A percentile compares a stretch with the other conserved stretches of the same genome.
These are phyloP conservation scores for Taeniopygia guttata DNA, from an alignment of 2,797 vertebrate species.

Conservation along the genomic window DNA sequence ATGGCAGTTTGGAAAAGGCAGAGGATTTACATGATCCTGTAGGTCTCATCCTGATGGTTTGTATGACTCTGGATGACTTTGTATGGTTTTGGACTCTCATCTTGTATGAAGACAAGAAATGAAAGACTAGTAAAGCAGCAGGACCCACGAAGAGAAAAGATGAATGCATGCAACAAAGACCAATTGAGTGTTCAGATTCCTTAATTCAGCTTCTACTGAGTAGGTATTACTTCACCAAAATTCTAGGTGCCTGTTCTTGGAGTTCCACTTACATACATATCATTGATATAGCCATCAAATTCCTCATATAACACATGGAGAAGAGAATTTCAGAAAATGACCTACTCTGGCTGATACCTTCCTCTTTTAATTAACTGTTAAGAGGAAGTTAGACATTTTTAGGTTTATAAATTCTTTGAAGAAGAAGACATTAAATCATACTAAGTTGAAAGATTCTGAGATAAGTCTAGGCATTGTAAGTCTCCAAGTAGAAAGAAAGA, in stretches of 20 bases:
- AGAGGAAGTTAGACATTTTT: not conserved
- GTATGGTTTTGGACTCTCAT: not conserved
- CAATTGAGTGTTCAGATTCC: not conserved
- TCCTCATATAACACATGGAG: not conserved
- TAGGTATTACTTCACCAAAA: not conserved
- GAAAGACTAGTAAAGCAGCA: not conserved
- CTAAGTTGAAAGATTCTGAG: not conserved
- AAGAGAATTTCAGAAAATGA: not conserved
- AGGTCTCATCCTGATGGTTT: not conserved
- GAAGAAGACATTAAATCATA: not conserved
- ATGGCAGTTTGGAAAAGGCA: not conserved
- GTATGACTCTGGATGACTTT: not conserved
- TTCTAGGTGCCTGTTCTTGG: not conserved
- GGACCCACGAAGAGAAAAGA: not conserved
- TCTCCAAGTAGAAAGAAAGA: not conserved
- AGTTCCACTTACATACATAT: not conserved
- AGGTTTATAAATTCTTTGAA: not conserved
- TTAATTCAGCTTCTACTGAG: not conserved
- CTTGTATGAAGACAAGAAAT: not conserved
- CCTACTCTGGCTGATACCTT: not conserved
- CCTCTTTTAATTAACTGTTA: not conserved
- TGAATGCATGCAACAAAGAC: not conserved
- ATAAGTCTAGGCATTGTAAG: not conserved
- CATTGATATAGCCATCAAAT: not conserved
- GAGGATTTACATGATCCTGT: not conserved